Conservation (phyloP, 1,140 invertebrate species). For the Drosophila bocqueti region DNA sequence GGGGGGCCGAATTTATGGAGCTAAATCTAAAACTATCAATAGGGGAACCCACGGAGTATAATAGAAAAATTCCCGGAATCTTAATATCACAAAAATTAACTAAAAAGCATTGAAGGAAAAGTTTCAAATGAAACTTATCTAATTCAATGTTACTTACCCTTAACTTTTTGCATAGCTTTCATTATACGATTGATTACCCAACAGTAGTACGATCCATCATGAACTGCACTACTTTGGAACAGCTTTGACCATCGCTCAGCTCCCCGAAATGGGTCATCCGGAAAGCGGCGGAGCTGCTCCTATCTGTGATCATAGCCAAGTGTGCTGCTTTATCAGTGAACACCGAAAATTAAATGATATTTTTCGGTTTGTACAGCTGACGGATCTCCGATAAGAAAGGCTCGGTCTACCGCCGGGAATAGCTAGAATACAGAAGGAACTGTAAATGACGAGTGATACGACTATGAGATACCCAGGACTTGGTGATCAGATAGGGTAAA, state of each 20-base stretch:
- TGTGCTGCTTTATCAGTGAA: conserved; percentile 52
- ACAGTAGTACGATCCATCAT: conserved; percentile 5
- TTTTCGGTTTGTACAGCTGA: conserved; percentile 74
- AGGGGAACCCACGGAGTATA: background rate
- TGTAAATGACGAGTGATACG: too few relatives aligned
- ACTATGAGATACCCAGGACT: background rate
- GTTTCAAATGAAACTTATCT: background rate
- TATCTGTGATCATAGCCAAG: conserved; percentile 43
- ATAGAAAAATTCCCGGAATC: background rate
- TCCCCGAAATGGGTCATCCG: conserved; percentile 38
- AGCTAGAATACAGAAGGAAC: background rate
- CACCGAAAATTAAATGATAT: conserved; percentile 68
- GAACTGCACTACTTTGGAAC: background rate
- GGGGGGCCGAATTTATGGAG: conserved; percentile 18
- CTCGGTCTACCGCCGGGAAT: background rate
- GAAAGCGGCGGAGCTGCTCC: conserved; percentile 4
- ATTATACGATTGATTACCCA: background rate
- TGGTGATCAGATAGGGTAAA: too few relatives aligned
- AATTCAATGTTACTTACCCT: too few relatives aligned
- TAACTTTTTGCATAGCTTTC: background rate
- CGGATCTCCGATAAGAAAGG: conserved; percentile 30
- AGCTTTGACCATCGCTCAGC: conserved; percentile 19
- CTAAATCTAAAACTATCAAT: background rate
- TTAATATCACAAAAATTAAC: too few relatives aligned
- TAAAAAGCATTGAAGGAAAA: too few relatives aligned